Evolutionary conservation across 2,797 vertebrate genomes (phyloP), one percentile per base, ranked within the genome.

Genomic region (Peromyscus nudipes): DNA sequence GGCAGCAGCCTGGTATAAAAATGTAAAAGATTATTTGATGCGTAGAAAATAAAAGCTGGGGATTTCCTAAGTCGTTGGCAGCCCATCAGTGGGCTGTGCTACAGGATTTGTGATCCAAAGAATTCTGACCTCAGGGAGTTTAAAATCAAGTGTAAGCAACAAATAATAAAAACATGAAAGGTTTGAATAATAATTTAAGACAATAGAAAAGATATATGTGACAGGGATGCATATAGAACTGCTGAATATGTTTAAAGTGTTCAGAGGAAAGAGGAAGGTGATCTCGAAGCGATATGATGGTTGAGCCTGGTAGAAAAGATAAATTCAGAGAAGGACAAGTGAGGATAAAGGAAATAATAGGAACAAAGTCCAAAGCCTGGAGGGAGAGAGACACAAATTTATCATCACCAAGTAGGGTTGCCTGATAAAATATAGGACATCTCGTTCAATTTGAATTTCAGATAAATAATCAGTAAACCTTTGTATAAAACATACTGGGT

Each of bases 111-210:
- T 12, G 37, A 52, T 65, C 62, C 55, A 91, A 83, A 89, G 73
- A 92, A 46, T 82, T 92, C 62, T 89, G 64, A 95, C 62, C 34
- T 79, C 21, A 43, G 60, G 67, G 49, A 91, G 89, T 88, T 95
- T 91, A 86, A 96, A 95, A 94, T 94, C 73, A 76, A 83, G 43
- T 65, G 6, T 83, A 86, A 86, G 79, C 37, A 79, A 83, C 81
- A 97, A 95, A 95, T 95, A 94, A 95, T 91, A 90, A 85, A 71
- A n/a, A 94, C 62, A 71, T 4, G 67, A 94, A 80, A 75, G 37
- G 60, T 80, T 86, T 46, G 77, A 95, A 95, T 96, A 82, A 90
- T 96, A 95, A 95, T 92, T 96, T 89, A 96, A 95, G 79, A 89
- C 73, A 92, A 84, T 83, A 95, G 96, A 96, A 95, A 62, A 94